Evolutionary conservation across 1,140 invertebrate genomes (phyloP), one percentile per base, ranked within the genome.

Genomic region (Cardiocondyla obscurior): DNA sequence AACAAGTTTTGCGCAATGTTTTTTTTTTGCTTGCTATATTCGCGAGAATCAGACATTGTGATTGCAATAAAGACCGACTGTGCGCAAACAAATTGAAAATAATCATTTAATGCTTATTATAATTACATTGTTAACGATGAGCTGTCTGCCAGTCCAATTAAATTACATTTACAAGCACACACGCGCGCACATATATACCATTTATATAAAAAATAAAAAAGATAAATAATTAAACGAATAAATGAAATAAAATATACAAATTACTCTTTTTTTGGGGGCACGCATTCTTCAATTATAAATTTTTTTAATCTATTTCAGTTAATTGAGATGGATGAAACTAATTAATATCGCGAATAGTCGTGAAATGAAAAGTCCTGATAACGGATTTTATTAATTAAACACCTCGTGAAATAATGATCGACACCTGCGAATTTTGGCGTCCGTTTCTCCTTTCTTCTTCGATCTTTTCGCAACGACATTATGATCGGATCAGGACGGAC

Each of bases 401-500:
- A 3, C 28, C 58, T 60, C 72, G 12, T 77, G 77, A 82, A 82
- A 76, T 82, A 82, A 82, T 82, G 42, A 76, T 64, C 42, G 44
- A 60, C 39, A 42, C 62, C 60, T 33, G 57, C 28, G 22, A 72
- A 62, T 46, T n/a, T 74, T 3, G 42, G 8, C 58, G 44, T 69
- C 49, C 7, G 25, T 74, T 57, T 12, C 12, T 14, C 6, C n/a
- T 5, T 12, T 12, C 22, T 30, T n/a, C 25, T 19, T 10, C n/a
- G 46, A 39, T 39, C 62, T 79, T 76, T 62, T 82, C 62, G 76
- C 70, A 44, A 82, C 19, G 70, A 76, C 53, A 82, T 82, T 74
- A 82, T 73, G 81, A 76, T 82, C 81, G 69, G 53, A 81, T 82
- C 67, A 74, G 79, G 22, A 60, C 22, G 57, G 57, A 60, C 70